A percentile compares a stretch with the other conserved stretches of the same genome.
These are phyloP conservation scores for Paracyclopina nana DNA, from an alignment of 1,140 invertebrate genomes.

Conservation along the genomic window DNA sequence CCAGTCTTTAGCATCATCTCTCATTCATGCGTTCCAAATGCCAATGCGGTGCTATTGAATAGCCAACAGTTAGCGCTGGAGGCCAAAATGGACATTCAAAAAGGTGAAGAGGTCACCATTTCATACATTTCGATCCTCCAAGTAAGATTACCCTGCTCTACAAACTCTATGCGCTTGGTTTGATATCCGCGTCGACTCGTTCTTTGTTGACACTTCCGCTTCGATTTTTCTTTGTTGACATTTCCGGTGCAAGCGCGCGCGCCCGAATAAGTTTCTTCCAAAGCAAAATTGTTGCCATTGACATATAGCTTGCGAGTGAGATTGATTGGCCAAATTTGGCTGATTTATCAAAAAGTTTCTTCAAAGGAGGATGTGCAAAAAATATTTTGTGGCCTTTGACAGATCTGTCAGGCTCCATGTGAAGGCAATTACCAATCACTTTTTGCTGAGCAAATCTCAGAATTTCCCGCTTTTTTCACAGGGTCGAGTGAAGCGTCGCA, in stretches of 20 bases:
- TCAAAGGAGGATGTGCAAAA: not conserved
- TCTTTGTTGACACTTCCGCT: too few relatives aligned
- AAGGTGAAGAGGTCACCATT: constrained; percentile 10
- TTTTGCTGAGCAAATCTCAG: too few relatives aligned
- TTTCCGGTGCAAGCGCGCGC: too few relatives aligned
- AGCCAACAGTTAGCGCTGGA: constrained; percentile 7
- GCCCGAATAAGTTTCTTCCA: too few relatives aligned
- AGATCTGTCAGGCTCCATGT: too few relatives aligned
- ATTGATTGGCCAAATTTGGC: not conserved
- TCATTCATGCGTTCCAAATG: constrained; percentile 13
- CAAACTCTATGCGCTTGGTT: too few relatives aligned
- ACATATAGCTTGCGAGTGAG: not conserved
- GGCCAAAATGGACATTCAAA: constrained; percentile 6
- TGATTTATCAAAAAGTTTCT: not conserved
- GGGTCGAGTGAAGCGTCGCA: constrained; percentile 47
- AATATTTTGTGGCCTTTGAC: not conserved
- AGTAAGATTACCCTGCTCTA: too few relatives aligned
- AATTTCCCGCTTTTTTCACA: not conserved
- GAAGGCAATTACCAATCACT: too few relatives aligned
- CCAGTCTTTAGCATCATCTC: constrained; percentile 11
- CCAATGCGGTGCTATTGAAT: constrained; percentile 5
- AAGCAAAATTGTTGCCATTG: not conserved
- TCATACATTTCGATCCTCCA: constrained; percentile 12
- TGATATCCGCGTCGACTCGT: too few relatives aligned
- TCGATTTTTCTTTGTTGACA: too few relatives aligned